Base-by-base conservation (phyloP, 2,888 invertebrate species). In the Neoitamus cyanurus region DNA sequence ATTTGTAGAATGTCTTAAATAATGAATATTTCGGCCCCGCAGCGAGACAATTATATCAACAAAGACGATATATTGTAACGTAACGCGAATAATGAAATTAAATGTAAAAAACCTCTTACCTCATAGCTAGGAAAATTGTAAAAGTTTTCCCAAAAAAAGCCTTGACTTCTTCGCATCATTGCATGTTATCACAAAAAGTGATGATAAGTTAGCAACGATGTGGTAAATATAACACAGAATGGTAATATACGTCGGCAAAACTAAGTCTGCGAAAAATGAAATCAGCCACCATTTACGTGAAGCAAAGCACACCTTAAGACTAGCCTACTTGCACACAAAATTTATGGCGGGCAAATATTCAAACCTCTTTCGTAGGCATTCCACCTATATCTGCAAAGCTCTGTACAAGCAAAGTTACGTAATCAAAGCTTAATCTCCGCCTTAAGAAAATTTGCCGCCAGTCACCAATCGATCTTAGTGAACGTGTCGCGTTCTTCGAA, bases 151-250 rank as follows among this genome's bases (percentile, higher is more conserved):
- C 78, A 80, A 31, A n/a, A 58, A 20, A 58, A 58, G 15, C 78
- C 78, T 80, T 80, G 78, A n/a, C 58, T 20, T 80, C 78, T 48
- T 58, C 78, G 58, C 78, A 80, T 80, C 58, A 80, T 80, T 58
- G 30, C 78, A 34, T 20, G 25, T 77, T 77, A 30, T 30, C 75
- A 42, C 13, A 46, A 30, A 28, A 77, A 11, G n/a, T 15, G 31
- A 13, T 46, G 30, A 48, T 72, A 73, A 34, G 36, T 73, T 58
- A 58, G 25, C 58, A 25, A 58, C 15, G 58, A 58, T 58, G 25
- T 58, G 58, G 58, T 58, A 58, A 58, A 58, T 58, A 20, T 42
- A 42, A 58, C 58, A 58, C 58, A 58, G 58, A 58, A 58, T 11
- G 15, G 2, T 6, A 20, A 58, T 15, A 58, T 20, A 58, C 58